Evolutionary conservation across 2,888 invertebrate genomes (phyloP).

Genomic region (Campaea margaritaria): DNA sequence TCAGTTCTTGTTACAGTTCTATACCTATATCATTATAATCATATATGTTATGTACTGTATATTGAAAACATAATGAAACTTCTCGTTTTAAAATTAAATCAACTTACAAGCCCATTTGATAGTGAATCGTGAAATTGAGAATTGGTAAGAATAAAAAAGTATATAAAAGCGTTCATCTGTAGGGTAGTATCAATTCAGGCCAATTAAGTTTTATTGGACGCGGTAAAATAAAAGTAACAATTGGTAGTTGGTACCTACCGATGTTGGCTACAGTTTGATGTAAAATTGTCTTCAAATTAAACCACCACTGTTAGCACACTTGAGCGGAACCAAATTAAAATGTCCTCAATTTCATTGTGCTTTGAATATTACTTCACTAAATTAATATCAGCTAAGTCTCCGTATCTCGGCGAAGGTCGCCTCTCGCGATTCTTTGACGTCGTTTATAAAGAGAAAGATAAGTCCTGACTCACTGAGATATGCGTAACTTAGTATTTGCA

Average conservation of each 20-base stretch:
- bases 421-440: conserved; percentile 16
- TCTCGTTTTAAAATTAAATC: too few relatives aligned
- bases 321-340: conserved; percentile 44
- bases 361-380: conserved; percentile 42
- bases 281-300: conserved; percentile 14
- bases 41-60: too few relatives aligned
- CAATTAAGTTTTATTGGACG: conserved; percentile 9
- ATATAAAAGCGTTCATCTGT: background rate
- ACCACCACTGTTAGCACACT: conserved; percentile 22
- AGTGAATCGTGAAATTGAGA: too few relatives aligned
- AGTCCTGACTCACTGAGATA: conserved; percentile 32
- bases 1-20: too few relatives aligned
- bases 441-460: conserved; percentile 27
- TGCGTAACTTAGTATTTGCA: conserved; percentile 19
- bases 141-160: too few relatives aligned
- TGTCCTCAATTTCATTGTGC: conserved; percentile 44
- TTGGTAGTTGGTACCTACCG: background rate
- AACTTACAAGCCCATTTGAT: too few relatives aligned
- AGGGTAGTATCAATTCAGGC: background rate
- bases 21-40: too few relatives aligned
- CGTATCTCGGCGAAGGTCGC: conserved; percentile 16
- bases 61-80: too few relatives aligned
- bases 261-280: conserved; percentile 1
- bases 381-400: conserved; percentile 2
- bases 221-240: background rate